These are phyloP conservation scores for Zele albiditarsus DNA, from an alignment of 2,888 invertebrate genomes.

Conservation along the genomic window DNA sequence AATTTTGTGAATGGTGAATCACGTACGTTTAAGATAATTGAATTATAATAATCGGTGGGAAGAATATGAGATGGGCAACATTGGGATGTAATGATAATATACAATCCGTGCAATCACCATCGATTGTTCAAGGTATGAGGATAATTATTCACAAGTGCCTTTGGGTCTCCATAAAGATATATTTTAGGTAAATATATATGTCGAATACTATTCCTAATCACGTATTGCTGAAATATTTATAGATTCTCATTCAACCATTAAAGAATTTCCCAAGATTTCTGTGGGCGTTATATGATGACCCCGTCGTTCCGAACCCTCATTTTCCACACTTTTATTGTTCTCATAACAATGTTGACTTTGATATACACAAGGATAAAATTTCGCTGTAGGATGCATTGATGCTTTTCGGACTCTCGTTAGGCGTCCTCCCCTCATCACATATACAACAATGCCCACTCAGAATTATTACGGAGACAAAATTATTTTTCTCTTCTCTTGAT, in stretches of 20 bases:
- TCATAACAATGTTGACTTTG: background rate
- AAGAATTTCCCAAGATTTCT: background rate
- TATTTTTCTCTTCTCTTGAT: no score
- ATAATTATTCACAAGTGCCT: no score
- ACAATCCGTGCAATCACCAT: background rate
- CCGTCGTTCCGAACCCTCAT: background rate
- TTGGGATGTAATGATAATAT: background rate
- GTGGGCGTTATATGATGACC: background rate
- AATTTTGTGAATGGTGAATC: background rate
- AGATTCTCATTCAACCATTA: background rate
- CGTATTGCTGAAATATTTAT: background rate
- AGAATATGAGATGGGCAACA: background rate
- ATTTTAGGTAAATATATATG: no score
- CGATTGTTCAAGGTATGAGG: no score
- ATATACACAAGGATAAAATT: background rate
- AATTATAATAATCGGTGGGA: background rate
- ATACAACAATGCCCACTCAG: no score
- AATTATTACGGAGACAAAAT: no score
- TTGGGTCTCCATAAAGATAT: no score
- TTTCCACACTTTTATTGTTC: constrained; percentile 2
- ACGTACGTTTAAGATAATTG: background rate
- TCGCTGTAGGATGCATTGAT: background rate
- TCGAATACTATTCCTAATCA: no score
- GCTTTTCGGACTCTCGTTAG: background rate
- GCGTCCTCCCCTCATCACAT: background rate